Percentiles rank a stretch among this genome's conserved stretches.
Evolutionary conservation across 2,113 vertebrate genomes (phyloP).

Genomic region (Protomyctophum bolini): DNA sequence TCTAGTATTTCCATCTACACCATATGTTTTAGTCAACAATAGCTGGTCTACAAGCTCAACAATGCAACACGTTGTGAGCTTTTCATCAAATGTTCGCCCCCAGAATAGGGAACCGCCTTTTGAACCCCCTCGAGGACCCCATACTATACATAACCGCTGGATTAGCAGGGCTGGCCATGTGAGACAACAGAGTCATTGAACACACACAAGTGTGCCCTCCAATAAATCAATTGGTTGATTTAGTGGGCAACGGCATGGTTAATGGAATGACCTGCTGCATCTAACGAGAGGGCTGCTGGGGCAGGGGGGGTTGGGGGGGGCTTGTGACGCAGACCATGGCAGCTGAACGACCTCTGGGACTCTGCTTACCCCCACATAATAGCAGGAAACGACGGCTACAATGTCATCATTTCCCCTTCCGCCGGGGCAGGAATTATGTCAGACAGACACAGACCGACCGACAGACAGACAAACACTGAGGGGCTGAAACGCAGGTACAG

Average conservation of each 20-base stretch:
- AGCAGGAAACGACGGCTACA: conserved; percentile 62
- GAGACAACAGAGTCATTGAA: not conserved
- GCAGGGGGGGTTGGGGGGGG: conserved; percentile 2
- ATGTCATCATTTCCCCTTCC: conserved; percentile 61
- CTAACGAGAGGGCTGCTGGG: not conserved
- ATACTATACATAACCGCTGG: no score
- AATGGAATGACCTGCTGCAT: conserved; percentile 37
- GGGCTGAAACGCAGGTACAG: conserved; percentile 42
- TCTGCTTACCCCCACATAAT: conserved; percentile 64
- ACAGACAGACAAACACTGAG: conserved; percentile 1
- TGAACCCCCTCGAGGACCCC: no score
- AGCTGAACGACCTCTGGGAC: conserved; percentile 47
- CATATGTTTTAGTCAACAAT: no score
- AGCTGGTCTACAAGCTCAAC: no score
- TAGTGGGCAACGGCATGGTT: conserved; percentile 18
- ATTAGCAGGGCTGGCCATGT: no score
- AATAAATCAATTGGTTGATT: conserved; percentile 6
- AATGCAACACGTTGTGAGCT: no score
- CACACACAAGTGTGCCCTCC: not conserved
- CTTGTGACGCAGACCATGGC: conserved; percentile 17
- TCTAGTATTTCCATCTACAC: no score
- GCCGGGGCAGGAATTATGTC: conserved; percentile 64
- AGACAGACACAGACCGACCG: conserved; percentile 40
- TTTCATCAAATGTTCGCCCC: no score
- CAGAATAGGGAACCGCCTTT: no score